These are phyloP conservation scores for Prunella himalayana DNA, from an alignment of 2,113 vertebrate species.

Conservation along the genomic window DNA sequence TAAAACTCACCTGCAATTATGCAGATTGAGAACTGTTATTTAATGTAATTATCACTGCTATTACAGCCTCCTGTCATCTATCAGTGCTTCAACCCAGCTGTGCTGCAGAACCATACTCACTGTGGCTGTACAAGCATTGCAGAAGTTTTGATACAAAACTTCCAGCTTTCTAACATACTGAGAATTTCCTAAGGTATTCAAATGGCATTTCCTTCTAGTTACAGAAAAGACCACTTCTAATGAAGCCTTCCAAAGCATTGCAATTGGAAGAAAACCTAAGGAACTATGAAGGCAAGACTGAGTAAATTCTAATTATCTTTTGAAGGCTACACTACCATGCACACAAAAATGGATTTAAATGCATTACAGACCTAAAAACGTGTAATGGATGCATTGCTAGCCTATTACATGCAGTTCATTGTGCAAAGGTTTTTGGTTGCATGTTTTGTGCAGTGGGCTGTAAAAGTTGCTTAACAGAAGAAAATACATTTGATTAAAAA, in stretches of 20 bases:
- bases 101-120: not conserved
- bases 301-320: constrained; percentile 3
- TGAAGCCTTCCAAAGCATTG: not conserved
- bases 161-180: not conserved
- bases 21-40: not conserved
- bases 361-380: not conserved
- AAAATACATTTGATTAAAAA: constrained; percentile 61
- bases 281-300: not conserved
- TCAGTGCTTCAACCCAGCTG: not conserved
- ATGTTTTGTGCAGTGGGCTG: constrained; percentile 10
- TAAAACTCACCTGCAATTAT: not conserved
- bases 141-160: not conserved
- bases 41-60: not conserved
- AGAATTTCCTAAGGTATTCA: not conserved
- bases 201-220: not conserved
- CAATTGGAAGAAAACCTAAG: not conserved
- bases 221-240: not conserved
- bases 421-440: not conserved
- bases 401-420: not conserved
- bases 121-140: not conserved
- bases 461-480: constrained; percentile 42
- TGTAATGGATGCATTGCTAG: not conserved
- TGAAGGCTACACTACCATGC: not conserved
- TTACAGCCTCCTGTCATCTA: not conserved
- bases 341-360: constrained; percentile 11